Evolutionary conservation across 1,140 invertebrate species (phyloP).

Genomic region (Drosophila malerkotliana): DNA sequence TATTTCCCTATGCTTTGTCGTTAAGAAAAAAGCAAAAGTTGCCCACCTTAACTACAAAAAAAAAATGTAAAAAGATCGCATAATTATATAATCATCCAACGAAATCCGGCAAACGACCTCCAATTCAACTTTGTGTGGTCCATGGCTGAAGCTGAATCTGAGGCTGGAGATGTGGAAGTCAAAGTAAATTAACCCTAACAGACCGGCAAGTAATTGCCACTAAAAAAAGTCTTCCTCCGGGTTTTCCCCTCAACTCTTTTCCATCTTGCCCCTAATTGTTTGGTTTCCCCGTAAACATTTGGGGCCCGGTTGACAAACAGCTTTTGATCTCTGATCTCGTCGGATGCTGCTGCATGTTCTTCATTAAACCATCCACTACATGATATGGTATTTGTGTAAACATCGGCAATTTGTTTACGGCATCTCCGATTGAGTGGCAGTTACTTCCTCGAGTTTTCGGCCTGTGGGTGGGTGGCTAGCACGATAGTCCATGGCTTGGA

Average conservation of each 20-base stretch:
- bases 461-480: conserved; percentile 23
- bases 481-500: background rate
- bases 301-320: conserved; percentile 64
- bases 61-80: conserved; percentile 15
- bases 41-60: background rate
- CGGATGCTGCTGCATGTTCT: conserved; percentile 36
- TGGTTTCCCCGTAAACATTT: conserved; percentile 71
- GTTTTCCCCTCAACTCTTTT: background rate
- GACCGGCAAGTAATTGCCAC: conserved; percentile 53
- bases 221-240: conserved; percentile 42
- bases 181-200: conserved; percentile 52
- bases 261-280: conserved; percentile 40
- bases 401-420: conserved; percentile 60
- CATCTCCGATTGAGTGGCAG: conserved; percentile 46
- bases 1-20: conserved; percentile 23
- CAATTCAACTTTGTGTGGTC: conserved; percentile 54
- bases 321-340: conserved; percentile 63
- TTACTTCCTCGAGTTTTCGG: conserved; percentile 29
- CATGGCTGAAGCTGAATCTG: conserved; percentile 15
- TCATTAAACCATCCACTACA: conserved; percentile 38
- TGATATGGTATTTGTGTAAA: conserved; percentile 53
- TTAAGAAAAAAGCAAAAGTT: conserved; percentile 44
- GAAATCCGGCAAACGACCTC: conserved; percentile 38
- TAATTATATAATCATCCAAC: conserved; percentile 50
- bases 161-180: conserved; percentile 29